Conservation (phyloP, 1,140 invertebrate genomes). For the Bicyclus anynana region DNA sequence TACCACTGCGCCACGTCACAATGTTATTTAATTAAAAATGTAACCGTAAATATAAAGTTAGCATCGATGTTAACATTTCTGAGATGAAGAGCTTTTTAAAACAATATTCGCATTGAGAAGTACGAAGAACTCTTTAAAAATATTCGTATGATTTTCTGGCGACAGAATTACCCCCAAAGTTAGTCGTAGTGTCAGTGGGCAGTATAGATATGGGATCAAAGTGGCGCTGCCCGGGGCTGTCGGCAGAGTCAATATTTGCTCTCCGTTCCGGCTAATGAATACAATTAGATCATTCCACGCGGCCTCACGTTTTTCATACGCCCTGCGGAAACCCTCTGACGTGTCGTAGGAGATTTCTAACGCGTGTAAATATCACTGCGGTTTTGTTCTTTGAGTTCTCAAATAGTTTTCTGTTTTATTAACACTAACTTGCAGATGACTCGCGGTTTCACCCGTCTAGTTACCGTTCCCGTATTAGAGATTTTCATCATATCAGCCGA, state of each 20-base stretch:
- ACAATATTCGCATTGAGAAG: too few relatives aligned
- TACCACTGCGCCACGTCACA: too few relatives aligned
- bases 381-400: not conserved
- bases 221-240: constrained; percentile 38
- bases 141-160: not conserved
- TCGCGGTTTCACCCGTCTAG: too few relatives aligned
- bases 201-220: constrained; percentile 27
- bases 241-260: constrained; percentile 68
- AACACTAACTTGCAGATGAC: not conserved
- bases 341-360: constrained; percentile 57
- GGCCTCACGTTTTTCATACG: constrained; percentile 72
- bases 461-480: too few relatives aligned
- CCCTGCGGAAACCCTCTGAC: constrained; percentile 55
- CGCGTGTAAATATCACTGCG: constrained; percentile 34
- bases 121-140: too few relatives aligned
- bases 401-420: not conserved
- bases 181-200: not conserved
- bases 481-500: too few relatives aligned
- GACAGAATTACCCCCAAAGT: not conserved
- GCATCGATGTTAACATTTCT: too few relatives aligned
- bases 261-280: constrained; percentile 71
- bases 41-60: too few relatives aligned
- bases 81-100: too few relatives aligned
- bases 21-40: too few relatives aligned
- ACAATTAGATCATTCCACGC: constrained; percentile 76